Conservation (phyloP, 2,797 vertebrate species). For the Gymnopithys bicolor region DNA sequence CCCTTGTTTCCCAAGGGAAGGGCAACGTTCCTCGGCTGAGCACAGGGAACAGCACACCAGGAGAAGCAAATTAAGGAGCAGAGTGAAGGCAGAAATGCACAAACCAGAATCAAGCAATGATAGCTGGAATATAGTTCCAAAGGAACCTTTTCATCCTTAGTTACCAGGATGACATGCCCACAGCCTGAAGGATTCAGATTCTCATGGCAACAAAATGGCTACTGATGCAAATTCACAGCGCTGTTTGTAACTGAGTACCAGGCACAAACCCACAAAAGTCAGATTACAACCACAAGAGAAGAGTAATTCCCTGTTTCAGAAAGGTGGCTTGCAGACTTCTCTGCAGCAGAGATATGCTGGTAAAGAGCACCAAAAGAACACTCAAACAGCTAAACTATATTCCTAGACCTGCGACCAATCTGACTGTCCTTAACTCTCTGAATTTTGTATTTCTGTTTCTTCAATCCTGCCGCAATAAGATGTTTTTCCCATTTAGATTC, state of each 20-base stretch:
- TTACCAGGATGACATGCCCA: too few species aligned
- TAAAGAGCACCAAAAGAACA: background rate
- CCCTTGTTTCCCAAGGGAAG: background rate
- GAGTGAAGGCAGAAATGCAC: background rate
- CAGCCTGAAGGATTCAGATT: background rate
- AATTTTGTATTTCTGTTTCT: background rate
- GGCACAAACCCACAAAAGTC: background rate
- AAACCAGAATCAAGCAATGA: background rate
- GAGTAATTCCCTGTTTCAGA: background rate
- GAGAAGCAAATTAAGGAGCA: background rate
- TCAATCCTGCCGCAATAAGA: background rate
- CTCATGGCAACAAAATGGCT: background rate
- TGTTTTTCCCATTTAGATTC: background rate
- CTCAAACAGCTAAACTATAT: background rate
- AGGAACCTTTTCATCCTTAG: background rate
- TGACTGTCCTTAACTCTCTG: background rate
- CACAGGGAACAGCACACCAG: fast-evolving
- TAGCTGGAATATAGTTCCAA: background rate
- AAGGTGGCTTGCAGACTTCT: background rate
- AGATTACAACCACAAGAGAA: background rate
- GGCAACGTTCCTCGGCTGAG: fast-evolving
- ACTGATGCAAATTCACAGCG: background rate
- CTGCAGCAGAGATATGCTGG: background rate
- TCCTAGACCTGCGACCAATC: background rate
- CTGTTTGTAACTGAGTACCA: background rate